Percentiles rank a stretch among this genome's conserved stretches.
phyloP scores from a whole-genome alignment of 30 jellyfish, hydroid and myxozoan species.

The Sanderia malayensis region DNA sequence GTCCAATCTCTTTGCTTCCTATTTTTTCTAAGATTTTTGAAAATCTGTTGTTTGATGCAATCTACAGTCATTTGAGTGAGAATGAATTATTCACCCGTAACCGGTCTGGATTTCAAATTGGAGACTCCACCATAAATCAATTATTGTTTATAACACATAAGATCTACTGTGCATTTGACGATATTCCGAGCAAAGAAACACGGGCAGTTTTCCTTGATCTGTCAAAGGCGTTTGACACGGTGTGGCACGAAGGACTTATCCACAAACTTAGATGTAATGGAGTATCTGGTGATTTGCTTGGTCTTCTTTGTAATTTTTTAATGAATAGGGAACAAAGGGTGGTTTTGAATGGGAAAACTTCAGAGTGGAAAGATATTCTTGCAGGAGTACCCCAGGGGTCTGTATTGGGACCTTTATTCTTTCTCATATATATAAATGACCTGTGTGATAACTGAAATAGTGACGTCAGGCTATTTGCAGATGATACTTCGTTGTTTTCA shows the following conservation, averaged over 20 bases:
- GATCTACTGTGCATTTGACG: too few relatives aligned
- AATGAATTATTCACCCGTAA: neutral
- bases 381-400: constrained; percentile 68
- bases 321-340: constrained; percentile 30
- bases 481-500: constrained; percentile 45
- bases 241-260: too few relatives aligned
- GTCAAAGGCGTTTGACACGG: too few relatives aligned
- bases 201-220: too few relatives aligned
- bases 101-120: constrained; percentile 39
- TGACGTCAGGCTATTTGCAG: constrained; percentile 36
- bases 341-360: constrained; percentile 43
- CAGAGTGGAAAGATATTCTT: constrained; percentile 27
- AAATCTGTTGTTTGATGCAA: constrained; percentile 15
- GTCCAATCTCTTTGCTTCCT: constrained; percentile 28
- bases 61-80: constrained; percentile 17
- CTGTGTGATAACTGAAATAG: constrained; percentile 25
- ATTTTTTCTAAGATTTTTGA: constrained; percentile 20
- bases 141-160: neutral
- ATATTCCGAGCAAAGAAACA: too few relatives aligned
- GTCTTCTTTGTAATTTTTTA: constrained; percentile 33
- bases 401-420: constrained; percentile 42
- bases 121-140: constrained; percentile 17
- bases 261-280: too few relatives aligned
- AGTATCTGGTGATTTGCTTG: too few relatives aligned
- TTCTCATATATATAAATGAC: constrained; percentile 34